These are phyloP conservation scores for Bryconaethiops microstoma DNA, from an alignment of 2,797 vertebrate genomes.

Conservation along the genomic window DNA sequence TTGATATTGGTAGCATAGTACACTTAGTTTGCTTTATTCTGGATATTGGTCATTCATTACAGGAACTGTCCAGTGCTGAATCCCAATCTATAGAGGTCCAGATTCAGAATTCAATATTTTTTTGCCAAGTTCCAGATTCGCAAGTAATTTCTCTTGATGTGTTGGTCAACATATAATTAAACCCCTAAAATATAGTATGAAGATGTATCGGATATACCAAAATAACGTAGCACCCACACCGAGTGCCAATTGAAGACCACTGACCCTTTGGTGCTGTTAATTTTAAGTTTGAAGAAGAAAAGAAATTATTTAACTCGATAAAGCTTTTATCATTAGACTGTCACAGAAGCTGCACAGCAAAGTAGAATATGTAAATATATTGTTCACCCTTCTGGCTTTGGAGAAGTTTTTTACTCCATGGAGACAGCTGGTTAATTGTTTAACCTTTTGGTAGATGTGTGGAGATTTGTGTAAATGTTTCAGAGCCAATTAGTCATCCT, in stretches of 20 bases:
- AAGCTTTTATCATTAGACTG: no score
- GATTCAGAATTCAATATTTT: neutral
- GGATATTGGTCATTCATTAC: neutral
- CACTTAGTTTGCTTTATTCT: neutral
- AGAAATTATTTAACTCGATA: neutral
- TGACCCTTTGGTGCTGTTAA: neutral
- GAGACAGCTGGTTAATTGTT: no score
- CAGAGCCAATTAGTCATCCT: no score
- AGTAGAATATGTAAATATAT: no score
- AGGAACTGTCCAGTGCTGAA: slow-evolving; percentile 54
- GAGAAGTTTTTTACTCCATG: no score
- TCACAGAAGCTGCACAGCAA: neutral
- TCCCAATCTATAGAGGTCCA: neutral
- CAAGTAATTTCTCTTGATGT: no score
- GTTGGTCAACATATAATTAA: no score
- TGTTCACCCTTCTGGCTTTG: no score
- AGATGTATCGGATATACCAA: no score
- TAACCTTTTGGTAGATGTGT: no score
- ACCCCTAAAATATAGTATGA: neutral
- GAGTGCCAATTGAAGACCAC: neutral
- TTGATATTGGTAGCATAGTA: neutral
- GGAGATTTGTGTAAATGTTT: no score
- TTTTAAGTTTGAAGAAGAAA: neutral
- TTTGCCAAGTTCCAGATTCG: no score
- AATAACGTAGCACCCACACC: neutral